Evolutionary conservation across 2,797 vertebrate species (phyloP).

Genomic region (Sebastes flavidus): DNA sequence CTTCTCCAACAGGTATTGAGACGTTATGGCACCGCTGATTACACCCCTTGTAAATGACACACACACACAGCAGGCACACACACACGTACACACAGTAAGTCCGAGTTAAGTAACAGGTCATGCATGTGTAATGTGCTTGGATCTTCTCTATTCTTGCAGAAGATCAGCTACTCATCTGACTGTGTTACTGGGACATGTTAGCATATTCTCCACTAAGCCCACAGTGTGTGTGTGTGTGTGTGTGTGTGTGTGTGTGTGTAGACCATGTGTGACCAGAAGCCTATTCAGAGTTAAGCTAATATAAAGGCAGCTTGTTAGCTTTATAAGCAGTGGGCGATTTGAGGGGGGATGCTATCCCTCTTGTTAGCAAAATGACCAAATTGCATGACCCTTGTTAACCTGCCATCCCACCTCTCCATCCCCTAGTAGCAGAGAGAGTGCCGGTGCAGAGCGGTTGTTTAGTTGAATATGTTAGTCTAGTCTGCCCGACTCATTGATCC

Average conservation of each 20-base stretch:
- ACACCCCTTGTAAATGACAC: slow-evolving; percentile 81
- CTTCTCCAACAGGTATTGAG: slow-evolving; percentile 97
- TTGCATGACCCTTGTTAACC: too few species aligned
- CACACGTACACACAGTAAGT: slow-evolving; percentile 14
- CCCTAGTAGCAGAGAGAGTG: too few species aligned
- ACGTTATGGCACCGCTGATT: slow-evolving; percentile 97
- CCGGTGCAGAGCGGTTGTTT: too few species aligned
- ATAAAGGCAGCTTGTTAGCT: not conserved
- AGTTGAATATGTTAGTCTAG: too few species aligned
- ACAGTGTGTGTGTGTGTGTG: not conserved
- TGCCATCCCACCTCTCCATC: too few species aligned
- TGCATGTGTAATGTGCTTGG: slow-evolving; percentile 61
- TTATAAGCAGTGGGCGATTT: not conserved
- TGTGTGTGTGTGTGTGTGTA: not conserved
- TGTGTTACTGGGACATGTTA: slow-evolving; percentile 46
- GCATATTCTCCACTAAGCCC: slow-evolving; percentile 19
- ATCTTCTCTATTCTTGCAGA: slow-evolving; percentile 38
- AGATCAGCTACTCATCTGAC: slow-evolving; percentile 46
- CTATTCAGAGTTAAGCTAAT: not conserved
- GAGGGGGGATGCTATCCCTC: too few species aligned
- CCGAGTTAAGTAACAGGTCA: slow-evolving; percentile 73
- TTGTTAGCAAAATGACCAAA: too few species aligned
- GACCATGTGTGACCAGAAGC: not conserved
- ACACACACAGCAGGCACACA: slow-evolving; percentile 26
- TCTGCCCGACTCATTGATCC: too few species aligned